Evolutionary conservation across 2,113 vertebrate species (phyloP).

Genomic region (Zosterops lateralis): DNA sequence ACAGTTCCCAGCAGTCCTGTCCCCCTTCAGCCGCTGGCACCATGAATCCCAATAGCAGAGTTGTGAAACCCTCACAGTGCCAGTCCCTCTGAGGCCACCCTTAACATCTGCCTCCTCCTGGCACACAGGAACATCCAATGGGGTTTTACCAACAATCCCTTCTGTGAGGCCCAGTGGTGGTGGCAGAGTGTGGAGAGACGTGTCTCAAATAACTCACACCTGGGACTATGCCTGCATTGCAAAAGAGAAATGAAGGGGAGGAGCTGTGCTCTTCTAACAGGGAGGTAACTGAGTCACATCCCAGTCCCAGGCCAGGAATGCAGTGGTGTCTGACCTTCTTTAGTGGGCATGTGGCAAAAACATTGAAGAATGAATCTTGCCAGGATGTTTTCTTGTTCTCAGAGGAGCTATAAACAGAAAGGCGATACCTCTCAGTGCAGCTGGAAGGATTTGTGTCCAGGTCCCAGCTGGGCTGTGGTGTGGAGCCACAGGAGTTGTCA

Average conservation of each 20-base stretch:
- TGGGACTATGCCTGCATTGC: neutral
- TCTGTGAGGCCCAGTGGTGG: neutral
- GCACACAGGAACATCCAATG: accelerated
- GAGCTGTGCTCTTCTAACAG: neutral
- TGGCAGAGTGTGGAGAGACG: neutral
- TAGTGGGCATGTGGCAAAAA: neutral
- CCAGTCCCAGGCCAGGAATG: neutral
- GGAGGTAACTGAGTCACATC: neutral
- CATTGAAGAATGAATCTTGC: neutral
- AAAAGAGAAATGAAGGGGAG: neutral
- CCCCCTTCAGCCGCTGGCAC: accelerated
- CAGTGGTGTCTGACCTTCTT: neutral
- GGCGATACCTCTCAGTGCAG: neutral
- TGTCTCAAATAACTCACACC: neutral
- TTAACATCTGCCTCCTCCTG: neutral
- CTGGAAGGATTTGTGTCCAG: neutral
- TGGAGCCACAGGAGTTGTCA: neutral
- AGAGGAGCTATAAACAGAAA: neutral
- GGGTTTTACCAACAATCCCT: neutral
- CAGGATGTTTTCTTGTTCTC: neutral
- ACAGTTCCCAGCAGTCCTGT: neutral
- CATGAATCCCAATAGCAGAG: neutral
- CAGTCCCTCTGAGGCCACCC: neutral
- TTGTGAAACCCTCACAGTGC: neutral
- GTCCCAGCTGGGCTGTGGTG: neutral